Conservation (phyloP, 2,113 vertebrate genomes). For the Erythrocercus mccallii region DNA sequence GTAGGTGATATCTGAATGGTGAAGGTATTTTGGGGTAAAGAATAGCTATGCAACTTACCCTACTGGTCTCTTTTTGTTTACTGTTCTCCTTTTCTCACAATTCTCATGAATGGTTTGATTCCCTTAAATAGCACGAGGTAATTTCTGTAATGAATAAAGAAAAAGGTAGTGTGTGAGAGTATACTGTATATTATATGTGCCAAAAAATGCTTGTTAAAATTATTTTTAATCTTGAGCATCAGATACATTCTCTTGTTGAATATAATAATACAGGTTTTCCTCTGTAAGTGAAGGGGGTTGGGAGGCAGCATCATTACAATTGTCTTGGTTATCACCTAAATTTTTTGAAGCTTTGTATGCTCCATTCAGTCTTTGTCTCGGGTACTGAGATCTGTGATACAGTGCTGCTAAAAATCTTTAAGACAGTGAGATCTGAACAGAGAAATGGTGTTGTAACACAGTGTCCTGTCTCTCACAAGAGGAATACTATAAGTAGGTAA, state of each 20-base stretch:
- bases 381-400: neutral
- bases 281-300: neutral
- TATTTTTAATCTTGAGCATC: neutral
- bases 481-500: neutral
- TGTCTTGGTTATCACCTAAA: neutral
- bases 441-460: neutral
- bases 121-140: neutral
- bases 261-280: neutral
- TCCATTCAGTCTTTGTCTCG: neutral
- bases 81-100: neutral
- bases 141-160: neutral
- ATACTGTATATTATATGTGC: neutral
- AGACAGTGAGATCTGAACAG: neutral
- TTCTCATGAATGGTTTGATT: neutral
- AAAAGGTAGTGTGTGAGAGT: neutral
- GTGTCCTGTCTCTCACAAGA: neutral
- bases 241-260: neutral
- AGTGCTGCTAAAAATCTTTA: neutral
- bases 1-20: neutral
- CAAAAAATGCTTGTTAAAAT: neutral
- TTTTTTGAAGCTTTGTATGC: neutral
- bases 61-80: neutral
- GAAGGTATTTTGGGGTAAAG: neutral
- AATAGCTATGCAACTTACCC: neutral
- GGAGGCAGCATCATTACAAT: neutral